Base-by-base conservation (phyloP, 2,888 invertebrate genomes). In the Brenthis hecate region DNA sequence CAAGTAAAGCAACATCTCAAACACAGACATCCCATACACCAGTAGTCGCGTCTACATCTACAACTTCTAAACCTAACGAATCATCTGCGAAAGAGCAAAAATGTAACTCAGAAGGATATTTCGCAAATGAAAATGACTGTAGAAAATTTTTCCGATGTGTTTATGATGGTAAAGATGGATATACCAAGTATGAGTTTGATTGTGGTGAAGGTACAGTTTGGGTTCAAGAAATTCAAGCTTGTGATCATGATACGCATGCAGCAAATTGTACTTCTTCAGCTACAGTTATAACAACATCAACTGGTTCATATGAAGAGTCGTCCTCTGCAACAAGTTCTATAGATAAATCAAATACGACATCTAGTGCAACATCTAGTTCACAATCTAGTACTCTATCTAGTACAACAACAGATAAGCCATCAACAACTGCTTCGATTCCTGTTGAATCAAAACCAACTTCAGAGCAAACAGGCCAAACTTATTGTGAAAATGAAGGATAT, bases 71-170 rank as follows among this genome's bases (percentile, higher is more conserved):
- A 16, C 55, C 11, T 47, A 13, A 56, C 11, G 54, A 13, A 16
- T 23, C 60, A 6, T 47, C 60, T 16, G 13, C 55, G 19, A 56
- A 65, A 63, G 60, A 62, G 14, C 58, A 73, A 47, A 51, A 66
- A 54, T 95, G 95, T 79, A 85, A 82, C 19, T 81, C 85, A 75
- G 95, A 95, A 83, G 96, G 96, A 65, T 97, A 96, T 83, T 94
- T 95, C 78, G 94, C 95, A 14, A 95, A 97, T 84, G 89, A 93
- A 53, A 87, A 88, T 56, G 94, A 96, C 79, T 97, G 97, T 80
- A 94, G 93, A 70, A 96, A 95, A 81, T 97, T 97, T 87, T 96
- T 96, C 81, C 94, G 96, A 74, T 97, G 97, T 85, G 96, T 96
- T 28, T 89, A 93, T 64, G 93, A 94, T 79, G 95, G 94, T 0